These are phyloP conservation scores for Anthophora plumipes DNA, from an alignment of 2,888 invertebrate genomes.

Conservation along the genomic window DNA sequence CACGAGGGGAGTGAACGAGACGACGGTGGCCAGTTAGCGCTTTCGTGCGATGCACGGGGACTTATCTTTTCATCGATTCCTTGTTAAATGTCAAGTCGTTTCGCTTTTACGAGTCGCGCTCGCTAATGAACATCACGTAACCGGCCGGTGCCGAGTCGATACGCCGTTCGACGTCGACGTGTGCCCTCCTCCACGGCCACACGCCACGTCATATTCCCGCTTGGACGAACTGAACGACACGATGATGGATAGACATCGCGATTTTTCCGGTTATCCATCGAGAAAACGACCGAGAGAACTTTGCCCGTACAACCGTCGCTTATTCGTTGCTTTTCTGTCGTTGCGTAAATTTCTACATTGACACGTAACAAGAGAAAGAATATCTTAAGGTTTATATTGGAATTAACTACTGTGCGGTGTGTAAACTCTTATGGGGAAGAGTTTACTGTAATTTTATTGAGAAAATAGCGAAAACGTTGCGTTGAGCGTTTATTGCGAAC, in stretches of 20 bases:
- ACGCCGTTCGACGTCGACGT: constrained; percentile 40
- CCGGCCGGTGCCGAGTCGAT: constrained; percentile 49
- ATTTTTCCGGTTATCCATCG: constrained; percentile 41
- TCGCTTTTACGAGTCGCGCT: constrained; percentile 69
- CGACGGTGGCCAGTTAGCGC: constrained; percentile 58
- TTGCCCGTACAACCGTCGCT: not conserved
- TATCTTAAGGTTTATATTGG: not conserved
- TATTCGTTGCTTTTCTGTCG: too few species aligned
- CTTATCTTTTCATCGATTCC: constrained; percentile 73
- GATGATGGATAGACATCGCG: constrained; percentile 58
- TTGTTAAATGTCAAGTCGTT: constrained; percentile 75
- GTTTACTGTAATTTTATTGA: too few species aligned
- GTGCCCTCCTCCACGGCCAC: constrained; percentile 36
- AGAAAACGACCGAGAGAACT: constrained; percentile 8
- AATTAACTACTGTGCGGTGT: not conserved
- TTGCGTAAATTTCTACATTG: constrained; percentile 7
- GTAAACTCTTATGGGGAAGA: too few species aligned
- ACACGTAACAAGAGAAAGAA: not conserved
- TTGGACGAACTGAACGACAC: constrained; percentile 25
- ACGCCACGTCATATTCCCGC: constrained; percentile 59
- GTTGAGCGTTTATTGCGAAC: too few species aligned
- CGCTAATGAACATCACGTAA: constrained; percentile 72
- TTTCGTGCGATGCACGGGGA: constrained; percentile 67
- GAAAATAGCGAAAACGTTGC: too few species aligned
- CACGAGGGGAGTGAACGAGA: constrained; percentile 24